These are phyloP conservation scores for Mesitornis unicolor DNA, from an alignment of 2,113 vertebrate species.

Conservation along the genomic window DNA sequence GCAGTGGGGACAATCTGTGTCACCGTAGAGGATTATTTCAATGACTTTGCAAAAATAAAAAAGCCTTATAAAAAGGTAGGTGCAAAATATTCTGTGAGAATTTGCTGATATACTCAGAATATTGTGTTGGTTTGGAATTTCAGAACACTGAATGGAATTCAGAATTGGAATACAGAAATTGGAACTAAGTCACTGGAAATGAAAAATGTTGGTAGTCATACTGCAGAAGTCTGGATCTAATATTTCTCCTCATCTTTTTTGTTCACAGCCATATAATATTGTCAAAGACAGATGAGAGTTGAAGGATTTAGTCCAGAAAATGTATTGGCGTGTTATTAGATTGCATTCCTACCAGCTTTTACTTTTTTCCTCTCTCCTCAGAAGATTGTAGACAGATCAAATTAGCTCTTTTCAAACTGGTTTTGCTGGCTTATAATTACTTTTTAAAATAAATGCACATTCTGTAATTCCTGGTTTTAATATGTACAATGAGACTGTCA, in stretches of 20 bases:
- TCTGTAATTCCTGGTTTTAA: background rate
- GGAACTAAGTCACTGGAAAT: background rate
- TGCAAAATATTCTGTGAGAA: background rate
- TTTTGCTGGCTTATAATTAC: background rate
- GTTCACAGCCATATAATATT: background rate
- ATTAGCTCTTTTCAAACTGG: background rate
- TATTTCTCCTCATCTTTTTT: background rate
- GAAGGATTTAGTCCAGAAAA: background rate
- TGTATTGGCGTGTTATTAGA: background rate
- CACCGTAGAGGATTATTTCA: constrained; percentile 97
- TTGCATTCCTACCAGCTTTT: background rate
- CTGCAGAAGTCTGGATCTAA: background rate
- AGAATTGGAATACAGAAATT: background rate
- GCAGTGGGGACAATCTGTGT: constrained; percentile 97
- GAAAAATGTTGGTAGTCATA: background rate
- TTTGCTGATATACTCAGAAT: background rate
- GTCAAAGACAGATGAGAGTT: background rate
- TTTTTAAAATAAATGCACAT: background rate
- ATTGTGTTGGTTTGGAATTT: background rate
- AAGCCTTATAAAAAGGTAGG: constrained; percentile 92
- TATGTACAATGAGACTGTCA: background rate
- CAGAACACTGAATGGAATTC: background rate
- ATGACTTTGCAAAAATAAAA: constrained; percentile 96
- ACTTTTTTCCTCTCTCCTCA: background rate
- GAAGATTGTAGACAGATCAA: background rate